A percentile compares a stretch with the other conserved stretches of the same genome.
These are phyloP conservation scores for Chinchilla lanigera DNA, from an alignment of 2,113 vertebrate genomes.

Conservation along the genomic window DNA sequence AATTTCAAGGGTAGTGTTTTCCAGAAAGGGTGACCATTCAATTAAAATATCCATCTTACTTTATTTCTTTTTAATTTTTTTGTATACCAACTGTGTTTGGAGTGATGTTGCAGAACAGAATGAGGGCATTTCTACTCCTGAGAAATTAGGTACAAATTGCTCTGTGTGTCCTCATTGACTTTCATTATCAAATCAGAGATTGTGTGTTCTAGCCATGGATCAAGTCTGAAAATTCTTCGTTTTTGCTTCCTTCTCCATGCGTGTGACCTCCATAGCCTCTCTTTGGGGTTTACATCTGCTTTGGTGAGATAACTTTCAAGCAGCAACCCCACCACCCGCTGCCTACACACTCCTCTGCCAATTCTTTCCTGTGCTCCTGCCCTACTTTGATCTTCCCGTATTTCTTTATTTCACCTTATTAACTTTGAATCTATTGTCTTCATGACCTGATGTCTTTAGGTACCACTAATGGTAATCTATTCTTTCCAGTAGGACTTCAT, in stretches of 20 bases:
- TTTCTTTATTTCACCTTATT: background rate
- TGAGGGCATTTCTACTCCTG: background rate
- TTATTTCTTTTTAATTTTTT: background rate
- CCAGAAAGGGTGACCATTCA: background rate
- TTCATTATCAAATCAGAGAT: background rate
- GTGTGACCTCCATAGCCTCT: too few relatives aligned
- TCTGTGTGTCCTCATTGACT: conserved; percentile 22
- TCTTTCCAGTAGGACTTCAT: background rate
- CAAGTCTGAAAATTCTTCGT: background rate
- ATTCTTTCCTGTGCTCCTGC: background rate
- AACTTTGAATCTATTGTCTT: background rate
- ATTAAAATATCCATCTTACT: conserved; percentile 11
- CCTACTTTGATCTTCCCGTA: background rate
- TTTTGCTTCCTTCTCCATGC: background rate
- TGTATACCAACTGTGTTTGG: background rate
- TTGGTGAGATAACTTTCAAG: background rate
- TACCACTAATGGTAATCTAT: background rate
- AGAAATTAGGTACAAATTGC: conserved; percentile 44
- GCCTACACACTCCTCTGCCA: rapidly evolving
- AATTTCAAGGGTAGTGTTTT: background rate
- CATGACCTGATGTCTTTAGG: background rate
- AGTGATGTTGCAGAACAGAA: background rate
- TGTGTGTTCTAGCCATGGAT: background rate
- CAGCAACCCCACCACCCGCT: background rate
- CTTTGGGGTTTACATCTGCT: background rate